These are phyloP conservation scores for Eilema depressum DNA, from an alignment of 2,888 invertebrate genomes.

Conservation along the genomic window DNA sequence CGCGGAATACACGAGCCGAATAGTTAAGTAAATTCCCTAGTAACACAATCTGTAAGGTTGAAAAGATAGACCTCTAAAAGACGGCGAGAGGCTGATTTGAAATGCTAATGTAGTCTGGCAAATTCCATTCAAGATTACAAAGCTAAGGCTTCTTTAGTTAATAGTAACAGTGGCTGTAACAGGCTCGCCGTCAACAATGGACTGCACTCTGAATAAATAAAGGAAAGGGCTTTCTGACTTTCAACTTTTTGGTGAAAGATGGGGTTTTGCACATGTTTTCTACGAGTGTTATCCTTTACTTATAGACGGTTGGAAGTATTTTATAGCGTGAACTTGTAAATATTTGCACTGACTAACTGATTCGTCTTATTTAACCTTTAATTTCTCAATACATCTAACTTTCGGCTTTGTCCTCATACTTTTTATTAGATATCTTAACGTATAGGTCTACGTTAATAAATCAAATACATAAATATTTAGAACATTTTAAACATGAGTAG, in stretches of 20 bases:
- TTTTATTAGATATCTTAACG: neutral
- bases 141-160: slow-evolving; percentile 58
- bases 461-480: too few species aligned
- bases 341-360: too few species aligned
- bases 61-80: slow-evolving; percentile 55
- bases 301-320: neutral
- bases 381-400: neutral
- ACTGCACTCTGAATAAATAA: slow-evolving; percentile 56
- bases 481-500: too few species aligned
- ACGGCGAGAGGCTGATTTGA: slow-evolving; percentile 59
- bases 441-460: too few species aligned
- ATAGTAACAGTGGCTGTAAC: slow-evolving; percentile 56
- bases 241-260: slow-evolving; percentile 34
- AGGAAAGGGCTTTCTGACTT: slow-evolving; percentile 45
- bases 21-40: slow-evolving; percentile 47
- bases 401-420: neutral
- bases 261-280: neutral
- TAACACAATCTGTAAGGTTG: slow-evolving; percentile 53
- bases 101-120: slow-evolving; percentile 66
- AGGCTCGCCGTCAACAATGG: slow-evolving; percentile 48
- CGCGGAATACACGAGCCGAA: slow-evolving; percentile 38
- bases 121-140: slow-evolving; percentile 66
- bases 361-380: neutral
- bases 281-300: slow-evolving; percentile 24
- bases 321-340: neutral